Percentiles rank a stretch among this genome's conserved stretches.
These are phyloP conservation scores for Gnathonemus longibarbis DNA, from an alignment of 2,113 vertebrate genomes.

Conservation along the genomic window DNA sequence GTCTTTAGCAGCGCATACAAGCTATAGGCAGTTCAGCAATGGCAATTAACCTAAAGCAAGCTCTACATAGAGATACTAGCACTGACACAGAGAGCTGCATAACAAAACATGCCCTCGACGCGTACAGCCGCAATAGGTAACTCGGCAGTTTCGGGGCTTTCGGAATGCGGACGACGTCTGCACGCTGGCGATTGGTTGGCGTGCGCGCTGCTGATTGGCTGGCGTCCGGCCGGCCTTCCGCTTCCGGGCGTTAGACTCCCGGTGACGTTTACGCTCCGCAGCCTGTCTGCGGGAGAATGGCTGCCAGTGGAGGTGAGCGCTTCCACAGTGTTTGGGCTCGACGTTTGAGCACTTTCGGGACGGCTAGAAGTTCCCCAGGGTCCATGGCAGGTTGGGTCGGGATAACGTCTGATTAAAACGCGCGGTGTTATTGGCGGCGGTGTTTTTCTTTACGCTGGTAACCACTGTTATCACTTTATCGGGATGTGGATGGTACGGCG, in stretches of 20 bases:
- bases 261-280: slow-evolving; percentile 60
- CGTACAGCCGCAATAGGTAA: background rate
- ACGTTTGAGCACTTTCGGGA: slow-evolving; percentile 26
- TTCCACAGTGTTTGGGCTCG: slow-evolving; percentile 49
- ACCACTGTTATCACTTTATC: background rate
- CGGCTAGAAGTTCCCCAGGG: slow-evolving; percentile 31
- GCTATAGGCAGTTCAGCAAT: background rate
- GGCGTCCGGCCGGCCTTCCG: slow-evolving; percentile 28
- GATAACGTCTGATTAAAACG: background rate
- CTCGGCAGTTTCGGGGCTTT: background rate
- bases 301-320: slow-evolving; percentile 91
- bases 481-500: background rate
- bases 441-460: background rate
- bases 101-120: background rate
- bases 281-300: slow-evolving; percentile 80
- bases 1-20: background rate
- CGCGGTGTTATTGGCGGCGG: background rate
- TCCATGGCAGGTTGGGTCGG: background rate
- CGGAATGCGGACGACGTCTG: background rate
- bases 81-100: too few species aligned
- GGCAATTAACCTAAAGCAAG: background rate
- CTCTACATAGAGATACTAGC: background rate
- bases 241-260: slow-evolving; percentile 61
- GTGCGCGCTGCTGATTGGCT: slow-evolving; percentile 48
- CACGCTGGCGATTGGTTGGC: background rate